phyloP scores from a whole-genome alignment of 2,888 invertebrate species.

The Tyria jacobaeae region DNA sequence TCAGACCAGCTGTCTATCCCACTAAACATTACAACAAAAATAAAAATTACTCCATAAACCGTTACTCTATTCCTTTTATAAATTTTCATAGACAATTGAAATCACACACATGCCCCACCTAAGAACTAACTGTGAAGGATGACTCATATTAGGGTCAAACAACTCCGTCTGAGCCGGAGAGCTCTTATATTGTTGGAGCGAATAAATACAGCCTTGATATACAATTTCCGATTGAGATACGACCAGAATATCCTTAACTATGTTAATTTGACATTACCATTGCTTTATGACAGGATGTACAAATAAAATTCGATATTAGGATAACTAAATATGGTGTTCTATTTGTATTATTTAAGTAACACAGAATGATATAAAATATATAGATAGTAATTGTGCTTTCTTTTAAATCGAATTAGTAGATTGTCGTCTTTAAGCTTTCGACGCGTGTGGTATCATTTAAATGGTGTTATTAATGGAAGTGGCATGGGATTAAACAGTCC shows the following conservation, averaged over 20 bases:
- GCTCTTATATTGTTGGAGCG: conserved; percentile 32
- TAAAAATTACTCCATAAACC: neutral
- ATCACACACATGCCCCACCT: conserved; percentile 7
- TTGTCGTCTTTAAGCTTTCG: neutral
- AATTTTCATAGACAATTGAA: conserved; percentile 10
- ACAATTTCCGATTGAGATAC: conserved; percentile 23
- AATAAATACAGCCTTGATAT: conserved; percentile 32
- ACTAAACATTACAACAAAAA: neutral
- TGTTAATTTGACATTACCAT: conserved; percentile 26
- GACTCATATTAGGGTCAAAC: conserved; percentile 48
- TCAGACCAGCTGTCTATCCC: too few relatives aligned
- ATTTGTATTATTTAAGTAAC: neutral
- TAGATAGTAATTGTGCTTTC: neutral
- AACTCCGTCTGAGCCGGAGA: conserved; percentile 39
- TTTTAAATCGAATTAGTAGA: neutral
- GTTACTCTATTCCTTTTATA: neutral
- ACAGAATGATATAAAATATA: neutral
- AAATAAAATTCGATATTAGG: conserved; percentile 11
- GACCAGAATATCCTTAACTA: conserved; percentile 26
- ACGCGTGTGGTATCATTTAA: too few relatives aligned
- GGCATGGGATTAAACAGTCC: too few relatives aligned
- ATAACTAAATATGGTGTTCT: neutral
- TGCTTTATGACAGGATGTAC: conserved; percentile 33
- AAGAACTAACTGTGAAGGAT: conserved; percentile 40
- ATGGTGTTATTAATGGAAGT: too few relatives aligned